Evolutionary conservation across 2,888 invertebrate species (phyloP).

Genomic region (Malthinus seriepunctatus): DNA sequence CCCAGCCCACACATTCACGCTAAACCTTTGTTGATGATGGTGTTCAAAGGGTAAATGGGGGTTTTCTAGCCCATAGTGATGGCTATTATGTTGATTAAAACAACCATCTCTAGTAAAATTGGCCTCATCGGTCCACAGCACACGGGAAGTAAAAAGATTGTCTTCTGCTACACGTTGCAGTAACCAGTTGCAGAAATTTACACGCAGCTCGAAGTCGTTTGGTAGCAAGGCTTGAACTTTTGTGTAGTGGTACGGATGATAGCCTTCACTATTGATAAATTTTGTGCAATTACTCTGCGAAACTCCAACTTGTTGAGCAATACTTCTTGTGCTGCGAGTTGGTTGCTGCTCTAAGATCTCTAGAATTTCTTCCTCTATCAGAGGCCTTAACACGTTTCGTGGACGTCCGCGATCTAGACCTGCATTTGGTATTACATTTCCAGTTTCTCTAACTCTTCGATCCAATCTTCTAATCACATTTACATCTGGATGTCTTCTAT

Average conservation of each 20-base stretch:
- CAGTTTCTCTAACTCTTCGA: neutral
- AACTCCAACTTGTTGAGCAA: neutral
- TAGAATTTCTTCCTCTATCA: neutral
- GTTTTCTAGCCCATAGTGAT: neutral
- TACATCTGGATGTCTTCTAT: constrained; percentile 10
- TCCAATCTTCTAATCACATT: constrained; percentile 10
- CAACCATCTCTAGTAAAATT: neutral
- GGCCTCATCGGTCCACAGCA: constrained; percentile 1
- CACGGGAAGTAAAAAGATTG: too few relatives aligned
- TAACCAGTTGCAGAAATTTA: constrained; percentile 4
- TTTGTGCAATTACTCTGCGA: neutral
- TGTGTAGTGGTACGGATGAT: neutral
- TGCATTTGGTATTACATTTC: neutral
- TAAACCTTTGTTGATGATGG: neutral
- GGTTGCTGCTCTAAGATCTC: neutral
- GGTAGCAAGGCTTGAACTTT: constrained; percentile 1
- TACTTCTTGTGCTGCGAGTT: neutral
- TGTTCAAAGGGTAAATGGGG: neutral
- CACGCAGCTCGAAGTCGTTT: neutral
- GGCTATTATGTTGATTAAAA: neutral
- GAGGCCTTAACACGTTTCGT: neutral
- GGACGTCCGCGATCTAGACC: constrained; percentile 3
- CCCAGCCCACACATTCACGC: neutral
- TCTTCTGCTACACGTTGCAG: neutral
- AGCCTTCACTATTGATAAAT: neutral